phyloP scores from a whole-genome alignment of 2,888 invertebrate species.

The Pandemis cinnamomeana region DNA sequence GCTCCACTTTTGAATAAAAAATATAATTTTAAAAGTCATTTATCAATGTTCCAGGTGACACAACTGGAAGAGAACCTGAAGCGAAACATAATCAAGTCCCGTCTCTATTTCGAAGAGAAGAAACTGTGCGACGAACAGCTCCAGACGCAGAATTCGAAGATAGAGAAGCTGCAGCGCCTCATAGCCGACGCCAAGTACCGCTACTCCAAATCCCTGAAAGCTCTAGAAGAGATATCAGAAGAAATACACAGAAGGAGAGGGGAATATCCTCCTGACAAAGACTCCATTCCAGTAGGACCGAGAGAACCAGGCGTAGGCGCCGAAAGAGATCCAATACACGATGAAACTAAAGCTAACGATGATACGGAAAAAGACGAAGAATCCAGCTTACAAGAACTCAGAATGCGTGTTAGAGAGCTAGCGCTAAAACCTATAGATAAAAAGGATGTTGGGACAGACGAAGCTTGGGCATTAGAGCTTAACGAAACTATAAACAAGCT shows the following conservation, averaged over 20 bases:
- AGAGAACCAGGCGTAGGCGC: conserved; percentile 91
- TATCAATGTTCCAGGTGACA: conserved; percentile 82
- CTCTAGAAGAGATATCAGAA: conserved; percentile 95
- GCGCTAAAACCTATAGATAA: conserved; percentile 90
- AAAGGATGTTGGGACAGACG: conserved; percentile 87
- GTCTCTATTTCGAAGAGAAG: conserved; percentile 96
- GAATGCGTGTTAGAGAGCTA: conserved; percentile 88
- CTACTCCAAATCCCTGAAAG: conserved; percentile 92
- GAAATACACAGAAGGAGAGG: conserved; percentile 92
- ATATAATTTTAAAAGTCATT: neutral
- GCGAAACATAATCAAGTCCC: conserved; percentile 92
- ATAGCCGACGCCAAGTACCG: conserved; percentile 91
- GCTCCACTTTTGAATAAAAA: too few relatives aligned
- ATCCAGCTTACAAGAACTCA: conserved; percentile 87
- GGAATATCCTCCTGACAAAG: conserved; percentile 77
- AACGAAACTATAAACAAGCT: conserved; percentile 91
- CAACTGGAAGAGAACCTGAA: conserved; percentile 92
- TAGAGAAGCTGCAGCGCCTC: conserved; percentile 91
- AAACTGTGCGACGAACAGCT: conserved; percentile 93
- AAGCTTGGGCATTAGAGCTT: conserved; percentile 90
- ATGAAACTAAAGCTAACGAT: conserved; percentile 60
- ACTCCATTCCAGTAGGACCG: conserved; percentile 78
- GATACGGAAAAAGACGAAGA: conserved; percentile 75
- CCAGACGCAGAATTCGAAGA: conserved; percentile 92
- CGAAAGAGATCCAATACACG: conserved; percentile 83